Evolutionary conservation across 2,888 invertebrate genomes (phyloP).

Genomic region (Entomobrya proxima): DNA sequence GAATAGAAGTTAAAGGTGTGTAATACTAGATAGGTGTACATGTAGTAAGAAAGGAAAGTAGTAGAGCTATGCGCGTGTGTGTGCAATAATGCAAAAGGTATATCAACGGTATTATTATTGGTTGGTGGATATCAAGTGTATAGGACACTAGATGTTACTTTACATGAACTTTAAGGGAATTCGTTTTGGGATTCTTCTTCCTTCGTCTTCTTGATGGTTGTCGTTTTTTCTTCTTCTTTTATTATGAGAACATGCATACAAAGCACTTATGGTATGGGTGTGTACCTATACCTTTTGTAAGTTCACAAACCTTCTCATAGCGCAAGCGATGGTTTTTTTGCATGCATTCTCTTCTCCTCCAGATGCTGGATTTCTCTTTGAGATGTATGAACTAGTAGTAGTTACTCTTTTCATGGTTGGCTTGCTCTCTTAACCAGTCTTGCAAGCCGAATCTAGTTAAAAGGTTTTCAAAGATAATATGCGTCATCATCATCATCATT

Average conservation of each 20-base stretch:
- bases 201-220: slow-evolving; percentile 1
- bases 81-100: too few relatives aligned
- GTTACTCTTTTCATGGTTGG: slow-evolving; percentile 61
- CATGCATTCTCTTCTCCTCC: slow-evolving; percentile 22
- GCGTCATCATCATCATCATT: slow-evolving; percentile 51
- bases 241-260: background rate
- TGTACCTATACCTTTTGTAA: too few relatives aligned
- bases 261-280: background rate
- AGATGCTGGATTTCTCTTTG: slow-evolving; percentile 57
- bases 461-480: slow-evolving; percentile 67
- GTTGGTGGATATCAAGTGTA: too few relatives aligned
- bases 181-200: slow-evolving; percentile 46
- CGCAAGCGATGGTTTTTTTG: background rate
- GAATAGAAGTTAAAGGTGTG: too few relatives aligned
- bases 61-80: too few relatives aligned
- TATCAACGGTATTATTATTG: too few relatives aligned
- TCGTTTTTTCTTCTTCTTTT: slow-evolving; percentile 25
- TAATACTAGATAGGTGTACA: too few relatives aligned
- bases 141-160: background rate
- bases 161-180: background rate
- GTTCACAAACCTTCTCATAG: background rate
- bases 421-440: slow-evolving; percentile 63
- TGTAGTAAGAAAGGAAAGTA: too few relatives aligned
- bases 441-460: slow-evolving; percentile 66
- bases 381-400: slow-evolving; percentile 38